Percentiles rank a stretch among this genome's conserved stretches.
Evolutionary conservation across 2,797 vertebrate species (phyloP).

Genomic region (Choloepus didactylus): DNA sequence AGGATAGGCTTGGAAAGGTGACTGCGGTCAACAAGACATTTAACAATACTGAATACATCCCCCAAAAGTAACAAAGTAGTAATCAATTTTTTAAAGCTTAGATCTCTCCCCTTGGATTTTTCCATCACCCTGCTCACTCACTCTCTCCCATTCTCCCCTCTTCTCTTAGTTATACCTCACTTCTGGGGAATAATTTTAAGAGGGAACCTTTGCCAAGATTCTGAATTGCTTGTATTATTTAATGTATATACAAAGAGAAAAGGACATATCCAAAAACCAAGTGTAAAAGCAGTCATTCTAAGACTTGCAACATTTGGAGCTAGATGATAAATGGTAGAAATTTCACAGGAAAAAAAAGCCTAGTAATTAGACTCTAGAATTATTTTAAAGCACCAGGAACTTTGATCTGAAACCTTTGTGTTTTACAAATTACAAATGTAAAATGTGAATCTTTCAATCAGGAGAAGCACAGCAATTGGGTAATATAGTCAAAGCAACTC

Average conservation of each 20-base stretch:
- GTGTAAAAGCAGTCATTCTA: background rate
- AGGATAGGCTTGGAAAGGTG: background rate
- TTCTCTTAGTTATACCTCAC: background rate
- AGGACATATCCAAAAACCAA: conserved; percentile 6
- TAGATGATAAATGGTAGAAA: conserved; percentile 31
- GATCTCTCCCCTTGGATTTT: background rate
- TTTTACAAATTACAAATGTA: conserved; percentile 54
- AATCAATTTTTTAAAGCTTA: conserved; percentile 18
- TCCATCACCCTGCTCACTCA: background rate
- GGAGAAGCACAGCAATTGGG: background rate
- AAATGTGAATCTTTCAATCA: conserved; percentile 41
- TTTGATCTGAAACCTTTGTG: conserved; percentile 53
- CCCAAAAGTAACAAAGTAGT: background rate
- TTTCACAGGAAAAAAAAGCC: background rate
- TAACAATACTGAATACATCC: background rate
- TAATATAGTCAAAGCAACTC: background rate
- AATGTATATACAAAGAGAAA: conserved; percentile 33
- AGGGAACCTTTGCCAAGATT: conserved; percentile 42
- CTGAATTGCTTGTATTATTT: conserved; percentile 62
- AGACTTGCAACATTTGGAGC: conserved; percentile 35
- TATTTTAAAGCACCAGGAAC: conserved; percentile 54
- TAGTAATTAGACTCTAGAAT: conserved; percentile 39
- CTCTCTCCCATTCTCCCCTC: background rate
- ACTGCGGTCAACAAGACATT: background rate
- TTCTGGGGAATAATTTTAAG: conserved; percentile 51